Evolutionary conservation across 2,113 vertebrate genomes (phyloP), one percentile per base, ranked within the genome.

Genomic region (Menidia beryllina): DNA sequence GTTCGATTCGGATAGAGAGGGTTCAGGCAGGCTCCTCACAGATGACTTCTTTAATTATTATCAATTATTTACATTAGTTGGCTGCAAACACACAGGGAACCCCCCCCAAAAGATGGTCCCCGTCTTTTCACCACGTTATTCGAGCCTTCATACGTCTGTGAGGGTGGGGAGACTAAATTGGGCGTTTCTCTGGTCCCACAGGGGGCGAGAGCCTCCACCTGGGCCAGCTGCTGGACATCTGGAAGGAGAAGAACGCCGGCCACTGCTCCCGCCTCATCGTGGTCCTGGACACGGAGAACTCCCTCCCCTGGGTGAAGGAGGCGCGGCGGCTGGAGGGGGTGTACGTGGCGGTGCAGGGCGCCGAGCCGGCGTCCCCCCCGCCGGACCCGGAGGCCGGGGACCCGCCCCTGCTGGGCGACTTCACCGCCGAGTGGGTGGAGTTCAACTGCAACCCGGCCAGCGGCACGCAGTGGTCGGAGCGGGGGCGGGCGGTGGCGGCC

Each of bases 381-480:
- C 47, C 73, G 3, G 87, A 88, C 25, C 71, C 82, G 7, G 56
- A 89, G 82, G 26, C 85, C 72, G 67, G 94, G 90, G 72, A 85
- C n/a, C 6, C 88, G 75, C 64, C 95, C 81, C 86, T 93, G 21
- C 92, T 98, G 0, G 98, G 98, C 4, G 96, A 99, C 89, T 99
- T 99, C 85, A 99, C 97, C 4, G 90, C 91, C 2, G 95, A 98
- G 1, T 99, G 98, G 97, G 98, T 98, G 36, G 96, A 98, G 69
- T 99, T 96, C 90, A 99, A 97, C 92, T 98, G 97, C 81, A 96
- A 96, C 85, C 90, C 95, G 0, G 86, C 93, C 38, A 93, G 91
- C 26, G 89, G 73, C 79, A 92, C 95, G 84, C 95, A 92, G 87
- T 98, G 96, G 96, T 92, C 93, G 0, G 96, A 96, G 10, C 95